These are phyloP conservation scores for Alviniconcha strummeri DNA, from an alignment of 2,888 invertebrate genomes.

Conservation along the genomic window DNA sequence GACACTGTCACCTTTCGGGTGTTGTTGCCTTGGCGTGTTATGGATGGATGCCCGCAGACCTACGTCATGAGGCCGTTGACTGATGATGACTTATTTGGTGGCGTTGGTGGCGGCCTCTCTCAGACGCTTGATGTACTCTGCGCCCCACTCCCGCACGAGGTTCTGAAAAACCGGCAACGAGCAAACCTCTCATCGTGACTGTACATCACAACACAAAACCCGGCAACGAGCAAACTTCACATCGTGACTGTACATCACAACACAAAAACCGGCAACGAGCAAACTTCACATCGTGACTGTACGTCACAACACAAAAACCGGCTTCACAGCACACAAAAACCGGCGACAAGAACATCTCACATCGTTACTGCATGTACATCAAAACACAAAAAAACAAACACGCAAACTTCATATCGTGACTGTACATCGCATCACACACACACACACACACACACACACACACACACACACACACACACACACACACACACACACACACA, in stretches of 20 bases:
- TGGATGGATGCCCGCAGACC: no score
- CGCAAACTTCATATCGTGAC: not conserved
- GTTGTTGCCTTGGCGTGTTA: no score
- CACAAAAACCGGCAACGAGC: not conserved
- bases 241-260: not conserved
- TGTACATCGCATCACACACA: not conserved
- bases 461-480: no score
- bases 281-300: not conserved
- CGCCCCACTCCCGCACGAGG: conserved; percentile 63
- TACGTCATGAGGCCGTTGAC: no score
- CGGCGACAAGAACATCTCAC: not conserved
- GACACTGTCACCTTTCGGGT: no score
- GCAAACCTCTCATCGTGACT: not conserved
- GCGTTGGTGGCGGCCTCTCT: conserved; percentile 34
- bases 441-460: no score
- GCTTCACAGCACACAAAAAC: not conserved
- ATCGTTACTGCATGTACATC: not conserved
- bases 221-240: not conserved
- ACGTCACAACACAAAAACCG: not conserved
- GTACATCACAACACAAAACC: not conserved
- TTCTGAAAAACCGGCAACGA: conserved; percentile 43
- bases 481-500: no score
- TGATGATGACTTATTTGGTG: not conserved
- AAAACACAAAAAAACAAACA: not conserved
- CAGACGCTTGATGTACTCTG: conserved; percentile 61